Conservation (phyloP, 1,140 invertebrate genomes). For the Tachypleus tridentatus region DNA sequence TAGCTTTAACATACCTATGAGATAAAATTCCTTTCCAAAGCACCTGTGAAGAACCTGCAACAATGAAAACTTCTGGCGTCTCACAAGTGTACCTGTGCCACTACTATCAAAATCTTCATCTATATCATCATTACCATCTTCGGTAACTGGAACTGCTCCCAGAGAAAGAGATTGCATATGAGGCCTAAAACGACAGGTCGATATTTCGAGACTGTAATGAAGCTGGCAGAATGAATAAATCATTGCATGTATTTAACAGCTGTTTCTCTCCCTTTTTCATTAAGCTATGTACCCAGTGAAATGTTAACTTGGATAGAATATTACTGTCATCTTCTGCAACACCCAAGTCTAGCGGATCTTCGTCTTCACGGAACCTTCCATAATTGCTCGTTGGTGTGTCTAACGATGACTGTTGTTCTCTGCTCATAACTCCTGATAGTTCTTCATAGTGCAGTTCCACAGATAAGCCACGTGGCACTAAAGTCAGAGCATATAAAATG, state of each 20-base stretch:
- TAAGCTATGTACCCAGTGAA: conserved; percentile 76
- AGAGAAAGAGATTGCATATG: conserved; percentile 29
- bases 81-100: no score
- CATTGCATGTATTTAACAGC: conserved; percentile 56
- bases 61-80: no score
- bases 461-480: conserved; percentile 27
- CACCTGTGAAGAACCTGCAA: no score
- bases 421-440: conserved; percentile 25
- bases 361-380: conserved; percentile 46
- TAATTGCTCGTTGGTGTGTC: conserved; percentile 35
- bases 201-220: conserved; percentile 42
- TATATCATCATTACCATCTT: conserved; percentile 2
- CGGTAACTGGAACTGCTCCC: conserved; percentile 35
- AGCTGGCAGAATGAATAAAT: conserved; percentile 72
- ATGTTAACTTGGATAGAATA: conserved; percentile 58
- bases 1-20: conserved; percentile 75
- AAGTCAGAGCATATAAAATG: conserved; percentile 29
- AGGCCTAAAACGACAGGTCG: neutral
- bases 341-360: conserved; percentile 24
- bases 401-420: conserved; percentile 34
- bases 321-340: conserved; percentile 53
- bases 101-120: conserved; percentile 6
- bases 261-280: conserved; percentile 63
- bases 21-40: conserved; percentile 79
- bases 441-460: conserved; percentile 23